These are phyloP conservation scores for Amazona finschi DNA, from an alignment of 2,797 vertebrate species.

Conservation along the genomic window DNA sequence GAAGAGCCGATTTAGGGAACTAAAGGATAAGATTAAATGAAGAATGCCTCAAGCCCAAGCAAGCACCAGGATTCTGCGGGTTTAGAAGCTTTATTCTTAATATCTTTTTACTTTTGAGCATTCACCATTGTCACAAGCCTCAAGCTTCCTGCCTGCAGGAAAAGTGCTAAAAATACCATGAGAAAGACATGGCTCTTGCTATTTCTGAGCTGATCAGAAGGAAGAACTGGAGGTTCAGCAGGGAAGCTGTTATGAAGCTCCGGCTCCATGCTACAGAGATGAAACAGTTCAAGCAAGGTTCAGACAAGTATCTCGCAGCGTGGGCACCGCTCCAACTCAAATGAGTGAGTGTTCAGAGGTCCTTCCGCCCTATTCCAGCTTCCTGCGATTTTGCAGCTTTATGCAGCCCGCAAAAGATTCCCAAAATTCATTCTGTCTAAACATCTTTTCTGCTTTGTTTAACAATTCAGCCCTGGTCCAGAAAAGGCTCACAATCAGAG, in stretches of 20 bases:
- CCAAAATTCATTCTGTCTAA: conserved; percentile 11
- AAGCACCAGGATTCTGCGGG: background rate
- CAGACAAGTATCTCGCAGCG: background rate
- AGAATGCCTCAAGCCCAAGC: background rate
- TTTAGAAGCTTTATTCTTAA: background rate
- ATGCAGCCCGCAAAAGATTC: background rate
- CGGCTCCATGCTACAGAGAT: background rate
- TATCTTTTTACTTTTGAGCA: background rate
- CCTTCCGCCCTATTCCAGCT: background rate
- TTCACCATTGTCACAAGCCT: background rate
- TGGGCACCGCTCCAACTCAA: conserved; percentile 18
- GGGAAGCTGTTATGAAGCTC: background rate
- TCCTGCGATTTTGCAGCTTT: background rate
- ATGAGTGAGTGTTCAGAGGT: background rate
- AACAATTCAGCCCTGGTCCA: background rate
- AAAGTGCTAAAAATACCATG: background rate
- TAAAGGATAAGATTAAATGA: background rate
- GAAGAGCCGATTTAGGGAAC: background rate
- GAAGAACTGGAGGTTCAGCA: background rate
- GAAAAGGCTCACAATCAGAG: background rate
- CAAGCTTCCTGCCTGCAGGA: background rate
- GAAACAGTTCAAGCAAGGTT: conserved; percentile 1
- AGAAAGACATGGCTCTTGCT: background rate
- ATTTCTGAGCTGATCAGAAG: background rate
- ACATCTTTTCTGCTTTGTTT: conserved; percentile 15